A percentile compares a stretch with the other conserved stretches of the same genome.
These are phyloP conservation scores for Fulmarus glacialis DNA, from an alignment of 2,113 vertebrate genomes.

Conservation along the genomic window DNA sequence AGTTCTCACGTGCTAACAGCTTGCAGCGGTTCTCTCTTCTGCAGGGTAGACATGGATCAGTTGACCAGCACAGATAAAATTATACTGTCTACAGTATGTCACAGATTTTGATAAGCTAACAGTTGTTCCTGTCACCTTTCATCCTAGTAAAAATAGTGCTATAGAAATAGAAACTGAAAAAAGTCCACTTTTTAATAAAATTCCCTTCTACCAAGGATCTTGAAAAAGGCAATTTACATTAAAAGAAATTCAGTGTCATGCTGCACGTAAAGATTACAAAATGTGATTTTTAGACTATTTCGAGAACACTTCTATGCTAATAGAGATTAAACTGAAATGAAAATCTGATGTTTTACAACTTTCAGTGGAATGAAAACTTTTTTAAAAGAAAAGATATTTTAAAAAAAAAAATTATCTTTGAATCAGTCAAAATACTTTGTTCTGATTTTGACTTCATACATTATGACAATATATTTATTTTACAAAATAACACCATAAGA, in stretches of 20 bases:
- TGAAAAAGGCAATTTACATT: not conserved
- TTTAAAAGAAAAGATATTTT: not conserved
- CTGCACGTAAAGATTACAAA: not conserved
- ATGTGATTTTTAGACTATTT: not conserved
- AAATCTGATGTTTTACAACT: not conserved
- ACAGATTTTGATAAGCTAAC: not conserved
- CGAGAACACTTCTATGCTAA: not conserved
- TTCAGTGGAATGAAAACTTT: not conserved
- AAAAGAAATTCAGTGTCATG: not conserved
- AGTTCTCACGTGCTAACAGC: not conserved
- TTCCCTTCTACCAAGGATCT: not conserved
- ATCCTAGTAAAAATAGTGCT: not conserved
- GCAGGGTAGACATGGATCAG: not conserved
- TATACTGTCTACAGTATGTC: not conserved
- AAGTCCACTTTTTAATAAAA: not conserved
- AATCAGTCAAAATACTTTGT: not conserved
- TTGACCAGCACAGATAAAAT: rapidly evolving
- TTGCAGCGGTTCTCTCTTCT: not conserved
- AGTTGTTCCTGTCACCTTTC: not conserved
- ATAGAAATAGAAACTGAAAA: not conserved
- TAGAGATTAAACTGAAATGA: not conserved
- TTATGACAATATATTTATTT: not conserved
- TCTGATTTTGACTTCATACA: not conserved
- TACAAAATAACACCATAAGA: not conserved
- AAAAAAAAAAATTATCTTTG: not conserved